Evolutionary conservation across 2,888 invertebrate genomes (phyloP).

Genomic region (Drosophila limbata): DNA sequence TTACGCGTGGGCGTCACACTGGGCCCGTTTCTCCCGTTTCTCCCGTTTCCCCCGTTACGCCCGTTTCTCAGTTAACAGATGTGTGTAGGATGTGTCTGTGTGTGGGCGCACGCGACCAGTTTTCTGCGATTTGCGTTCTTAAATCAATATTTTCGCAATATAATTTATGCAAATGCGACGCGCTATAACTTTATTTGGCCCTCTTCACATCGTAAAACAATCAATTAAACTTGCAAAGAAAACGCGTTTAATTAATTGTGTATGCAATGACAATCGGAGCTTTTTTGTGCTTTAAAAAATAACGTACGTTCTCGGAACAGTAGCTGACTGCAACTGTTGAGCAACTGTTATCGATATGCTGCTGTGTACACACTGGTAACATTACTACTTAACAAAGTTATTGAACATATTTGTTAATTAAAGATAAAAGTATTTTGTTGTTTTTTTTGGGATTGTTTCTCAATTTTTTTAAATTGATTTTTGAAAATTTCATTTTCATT

Average conservation of each 20-base stretch:
- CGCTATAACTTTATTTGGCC: conserved; percentile 8
- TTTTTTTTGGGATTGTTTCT: too few species aligned
- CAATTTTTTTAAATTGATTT: too few species aligned
- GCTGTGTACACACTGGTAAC: conserved; percentile 14
- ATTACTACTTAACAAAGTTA: conserved; percentile 28
- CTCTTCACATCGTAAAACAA: conserved; percentile 24
- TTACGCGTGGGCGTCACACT: conserved; percentile 49
- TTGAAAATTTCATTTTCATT: too few species aligned
- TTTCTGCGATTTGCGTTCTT: conserved; percentile 37
- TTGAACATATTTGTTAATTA: too few species aligned
- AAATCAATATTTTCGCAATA: conserved; percentile 41
- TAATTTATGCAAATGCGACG: conserved; percentile 36
- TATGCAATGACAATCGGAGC: conserved; percentile 26
- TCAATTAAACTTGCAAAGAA: conserved; percentile 29
- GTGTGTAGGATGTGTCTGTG: conserved; percentile 5
- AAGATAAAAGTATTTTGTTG: too few species aligned
- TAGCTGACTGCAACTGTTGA: conserved; percentile 26
- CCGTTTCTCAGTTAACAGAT: conserved; percentile 14
- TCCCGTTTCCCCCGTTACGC: not conserved
- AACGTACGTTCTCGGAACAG: conserved; percentile 35
- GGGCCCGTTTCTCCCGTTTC: conserved; percentile 38
- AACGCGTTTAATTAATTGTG: too few species aligned
- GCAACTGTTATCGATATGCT: conserved; percentile 58
- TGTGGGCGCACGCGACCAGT: conserved; percentile 53
- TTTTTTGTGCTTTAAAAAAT: conserved; percentile 47